A percentile compares a stretch with the other conserved stretches of the same genome.
phyloP scores from a whole-genome alignment of 2,888 invertebrate genomes.

The Pyrrhosoma nymphula region DNA sequence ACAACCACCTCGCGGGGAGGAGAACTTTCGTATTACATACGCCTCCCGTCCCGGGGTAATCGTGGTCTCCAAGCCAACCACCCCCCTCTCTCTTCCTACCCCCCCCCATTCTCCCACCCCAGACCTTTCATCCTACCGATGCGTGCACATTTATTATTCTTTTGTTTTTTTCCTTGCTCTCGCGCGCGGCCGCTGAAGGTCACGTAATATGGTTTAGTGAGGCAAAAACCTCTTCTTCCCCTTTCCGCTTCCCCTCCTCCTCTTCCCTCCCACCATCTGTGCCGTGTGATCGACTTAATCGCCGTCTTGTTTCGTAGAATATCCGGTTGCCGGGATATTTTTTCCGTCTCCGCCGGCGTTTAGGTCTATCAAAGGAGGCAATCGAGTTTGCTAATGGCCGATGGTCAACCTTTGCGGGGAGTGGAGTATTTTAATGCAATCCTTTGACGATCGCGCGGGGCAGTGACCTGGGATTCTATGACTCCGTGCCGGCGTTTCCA shows the following conservation, averaged over 20 bases:
- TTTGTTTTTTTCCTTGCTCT: neutral
- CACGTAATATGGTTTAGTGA: constrained; percentile 67
- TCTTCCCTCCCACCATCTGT: neutral
- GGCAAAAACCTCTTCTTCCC: neutral
- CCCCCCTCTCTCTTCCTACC: too few relatives aligned
- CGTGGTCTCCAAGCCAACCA: too few relatives aligned
- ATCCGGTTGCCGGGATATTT: neutral
- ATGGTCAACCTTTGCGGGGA: neutral
- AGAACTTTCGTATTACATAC: constrained; percentile 17
- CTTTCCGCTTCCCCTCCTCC: neutral
- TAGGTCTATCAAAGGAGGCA: neutral
- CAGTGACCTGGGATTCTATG: neutral
- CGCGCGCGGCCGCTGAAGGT: constrained; percentile 56
- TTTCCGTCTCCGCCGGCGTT: neutral
- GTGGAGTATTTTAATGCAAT: neutral
- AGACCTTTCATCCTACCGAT: neutral
- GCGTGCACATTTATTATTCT: neutral
- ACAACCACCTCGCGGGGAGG: constrained; percentile 45
- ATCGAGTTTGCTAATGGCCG: constrained; percentile 20
- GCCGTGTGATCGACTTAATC: neutral
- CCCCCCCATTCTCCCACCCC: neutral
- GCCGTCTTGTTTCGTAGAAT: neutral
- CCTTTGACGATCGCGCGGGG: neutral
- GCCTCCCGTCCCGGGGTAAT: constrained; percentile 33
- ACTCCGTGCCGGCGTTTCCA: neutral